Conservation (phyloP, 2,888 invertebrate genomes). For the Phyllotreta cruciferae region DNA sequence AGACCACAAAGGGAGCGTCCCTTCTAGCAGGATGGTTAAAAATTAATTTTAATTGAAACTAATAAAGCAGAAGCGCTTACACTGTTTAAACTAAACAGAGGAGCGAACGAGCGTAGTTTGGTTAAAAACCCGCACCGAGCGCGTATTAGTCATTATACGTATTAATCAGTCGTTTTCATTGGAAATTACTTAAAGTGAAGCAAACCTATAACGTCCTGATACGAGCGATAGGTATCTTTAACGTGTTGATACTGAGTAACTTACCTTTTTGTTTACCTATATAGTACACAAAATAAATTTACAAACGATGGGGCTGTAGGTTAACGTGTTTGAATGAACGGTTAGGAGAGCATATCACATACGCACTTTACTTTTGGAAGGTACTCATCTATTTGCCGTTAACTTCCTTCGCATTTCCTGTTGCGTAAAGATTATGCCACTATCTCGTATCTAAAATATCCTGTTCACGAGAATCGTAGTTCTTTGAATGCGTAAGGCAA, state of each 20-base stretch:
- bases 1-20: constrained; percentile 37
- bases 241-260: background rate
- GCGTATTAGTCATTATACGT: constrained; percentile 44
- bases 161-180: constrained; percentile 45
- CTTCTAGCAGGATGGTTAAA: constrained; percentile 57
- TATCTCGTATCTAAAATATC: constrained; percentile 11
- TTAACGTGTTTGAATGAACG: no score
- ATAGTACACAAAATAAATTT: background rate
- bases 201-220: background rate
- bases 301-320: no score
- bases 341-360: no score
- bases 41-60: constrained; percentile 59
- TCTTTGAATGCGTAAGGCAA: background rate
- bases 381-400: constrained; percentile 3
- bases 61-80: constrained; percentile 48
- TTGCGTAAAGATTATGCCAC: constrained; percentile 6
- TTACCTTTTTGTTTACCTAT: constrained; percentile 1
- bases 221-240: background rate
- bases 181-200: constrained; percentile 22
- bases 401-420: background rate
- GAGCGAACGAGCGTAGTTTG: constrained; percentile 37
- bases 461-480: background rate
- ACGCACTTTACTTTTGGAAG: background rate
- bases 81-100: constrained; percentile 38
- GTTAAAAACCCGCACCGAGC: constrained; percentile 44